Evolutionary conservation across 2,113 vertebrate genomes (phyloP).

Genomic region (Phaethornis superciliosus): DNA sequence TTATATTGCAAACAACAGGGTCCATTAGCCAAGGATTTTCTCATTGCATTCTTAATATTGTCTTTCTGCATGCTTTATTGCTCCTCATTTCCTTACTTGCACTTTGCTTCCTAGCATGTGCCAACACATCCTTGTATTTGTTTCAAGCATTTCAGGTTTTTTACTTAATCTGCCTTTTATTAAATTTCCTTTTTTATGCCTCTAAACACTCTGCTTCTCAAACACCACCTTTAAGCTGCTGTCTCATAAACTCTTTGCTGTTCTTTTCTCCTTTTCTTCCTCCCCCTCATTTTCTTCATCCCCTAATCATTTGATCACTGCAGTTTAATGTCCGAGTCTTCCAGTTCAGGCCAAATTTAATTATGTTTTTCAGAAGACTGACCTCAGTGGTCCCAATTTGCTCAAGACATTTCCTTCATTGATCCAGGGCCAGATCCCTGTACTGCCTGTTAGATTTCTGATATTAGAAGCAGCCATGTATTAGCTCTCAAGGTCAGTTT

Average conservation of each 20-base stretch:
- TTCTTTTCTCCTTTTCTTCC: not conserved
- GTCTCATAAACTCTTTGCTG: not conserved
- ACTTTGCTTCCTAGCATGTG: not conserved
- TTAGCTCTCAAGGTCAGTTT: conserved; percentile 31
- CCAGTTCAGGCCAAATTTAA: conserved; percentile 56
- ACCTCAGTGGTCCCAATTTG: conserved; percentile 59
- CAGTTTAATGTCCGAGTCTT: conserved; percentile 31
- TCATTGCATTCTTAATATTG: conserved; percentile 64
- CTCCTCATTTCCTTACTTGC: not conserved
- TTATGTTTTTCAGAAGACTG: conserved; percentile 59
- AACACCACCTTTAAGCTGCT: not conserved
- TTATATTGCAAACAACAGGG: conserved; percentile 79
- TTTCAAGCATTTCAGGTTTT: not conserved
- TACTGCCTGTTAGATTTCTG: not conserved
- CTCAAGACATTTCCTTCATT: conserved; percentile 62
- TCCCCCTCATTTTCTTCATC: not conserved
- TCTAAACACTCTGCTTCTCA: not conserved
- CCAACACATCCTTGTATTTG: not conserved
- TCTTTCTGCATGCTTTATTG: conserved; percentile 31
- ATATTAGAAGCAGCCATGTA: not conserved
- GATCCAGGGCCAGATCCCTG: conserved; percentile 35
- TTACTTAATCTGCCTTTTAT: not conserved
- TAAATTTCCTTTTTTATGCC: not conserved
- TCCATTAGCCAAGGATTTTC: conserved; percentile 77
- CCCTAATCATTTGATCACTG: conserved; percentile 34